Evolutionary conservation across 2,888 invertebrate species (phyloP), one percentile per base, ranked within the genome.

Genomic region (Nebria salina): DNA sequence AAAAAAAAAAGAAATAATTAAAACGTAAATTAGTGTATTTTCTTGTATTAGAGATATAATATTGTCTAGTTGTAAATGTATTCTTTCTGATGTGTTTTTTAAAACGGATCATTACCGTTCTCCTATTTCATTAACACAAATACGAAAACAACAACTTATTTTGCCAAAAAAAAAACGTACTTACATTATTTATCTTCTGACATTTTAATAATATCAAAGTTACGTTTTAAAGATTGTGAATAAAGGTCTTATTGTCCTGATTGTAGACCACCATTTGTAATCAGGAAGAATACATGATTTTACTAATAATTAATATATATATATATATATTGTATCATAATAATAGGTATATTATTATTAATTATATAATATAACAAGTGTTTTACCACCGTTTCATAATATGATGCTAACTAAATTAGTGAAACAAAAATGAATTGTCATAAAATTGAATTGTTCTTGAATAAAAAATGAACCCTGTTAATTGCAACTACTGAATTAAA

Each of bases 281-380:
- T 54, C 54, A 54, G 54, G 54, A 54, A 54, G 54, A 54, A 54
- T 54, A 54, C 54, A 54, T 54, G 54, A 54, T 54, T 54, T 54
- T 54, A 54, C 54, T 54, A 54, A 54, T 54, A 54, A 54, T 54
- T 54, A 54, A 54, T 54, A 54, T 54, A 54, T 43, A 43, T 43
- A 43, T 43, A 43, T 43, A 43, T 54, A 54, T 54, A 54, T 54
- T 54, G 54, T 54, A 54, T 54, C 54, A 54, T 54, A 54, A 54
- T 54, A 54, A 54, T 54, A 54, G 54, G 54, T 54, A 54, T 54
- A 54, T 54, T 54, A 54, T 54, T 54, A 54, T 54, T 54, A 54
- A 54, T 11, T 54, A 54, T 8, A 54, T 54, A 54, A 54, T 54
- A 54, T 7, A 54, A 54, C 54, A 54, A 11, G 54, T 54, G 54